These are phyloP conservation scores for Thymelicus lineola DNA, from an alignment of 2,888 invertebrate species.

Conservation along the genomic window DNA sequence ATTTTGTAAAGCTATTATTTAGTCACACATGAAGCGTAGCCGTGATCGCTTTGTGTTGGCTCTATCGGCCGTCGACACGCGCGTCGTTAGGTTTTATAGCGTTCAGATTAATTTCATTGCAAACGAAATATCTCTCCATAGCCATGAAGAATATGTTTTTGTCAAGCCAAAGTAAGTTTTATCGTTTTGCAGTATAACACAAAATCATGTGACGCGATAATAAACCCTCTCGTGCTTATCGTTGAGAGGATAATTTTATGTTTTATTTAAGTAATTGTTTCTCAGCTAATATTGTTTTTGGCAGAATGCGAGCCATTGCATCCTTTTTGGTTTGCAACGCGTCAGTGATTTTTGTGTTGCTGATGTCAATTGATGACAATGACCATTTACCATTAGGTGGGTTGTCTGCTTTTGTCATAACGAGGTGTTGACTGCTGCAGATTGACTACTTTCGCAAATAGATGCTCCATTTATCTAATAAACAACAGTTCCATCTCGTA, in stretches of 20 bases:
- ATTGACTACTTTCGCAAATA: too few species aligned
- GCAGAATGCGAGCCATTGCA: too few species aligned
- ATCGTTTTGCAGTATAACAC: not conserved
- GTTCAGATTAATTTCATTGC: conserved; percentile 36
- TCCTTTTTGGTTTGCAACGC: too few species aligned
- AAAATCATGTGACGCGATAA: not conserved
- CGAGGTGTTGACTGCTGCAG: too few species aligned
- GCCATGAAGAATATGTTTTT: not conserved
- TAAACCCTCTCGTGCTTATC: conserved; percentile 9
- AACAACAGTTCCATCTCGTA: too few species aligned
- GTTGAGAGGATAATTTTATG: conserved; percentile 24
- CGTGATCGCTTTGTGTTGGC: conserved; percentile 27
- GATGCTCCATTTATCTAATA: too few species aligned
- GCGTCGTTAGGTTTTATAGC: conserved; percentile 33
- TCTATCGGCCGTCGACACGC: conserved; percentile 29
- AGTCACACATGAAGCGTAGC: conserved; percentile 6
- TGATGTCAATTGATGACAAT: too few species aligned
- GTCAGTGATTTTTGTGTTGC: too few species aligned
- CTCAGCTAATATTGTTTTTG: too few species aligned
- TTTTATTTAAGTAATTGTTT: not conserved
- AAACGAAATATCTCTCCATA: conserved; percentile 27
- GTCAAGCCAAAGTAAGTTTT: conserved; percentile 12
- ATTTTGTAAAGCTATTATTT: conserved; percentile 16
- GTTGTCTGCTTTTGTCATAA: too few species aligned
- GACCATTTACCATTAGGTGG: too few species aligned